Conservation (phyloP, 64 coral and sea anemone species). For the Actinia tenebrosa region DNA sequence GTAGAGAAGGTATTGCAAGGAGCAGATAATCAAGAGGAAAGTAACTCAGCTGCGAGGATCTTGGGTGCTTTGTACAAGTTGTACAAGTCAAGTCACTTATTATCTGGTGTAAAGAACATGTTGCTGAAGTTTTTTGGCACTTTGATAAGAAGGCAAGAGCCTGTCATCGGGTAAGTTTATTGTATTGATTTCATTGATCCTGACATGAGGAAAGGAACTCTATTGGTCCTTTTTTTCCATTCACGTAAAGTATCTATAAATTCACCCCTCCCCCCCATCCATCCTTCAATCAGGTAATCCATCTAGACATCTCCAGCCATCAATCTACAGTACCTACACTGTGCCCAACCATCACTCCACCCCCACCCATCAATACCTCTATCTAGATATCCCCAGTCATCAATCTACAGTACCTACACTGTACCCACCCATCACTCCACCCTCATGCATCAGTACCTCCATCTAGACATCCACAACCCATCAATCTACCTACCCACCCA, state of each 20-base stretch:
- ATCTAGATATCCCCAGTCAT: no score
- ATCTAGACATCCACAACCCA: background rate
- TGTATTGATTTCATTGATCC: background rate
- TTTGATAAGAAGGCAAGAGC: slow-evolving; percentile 13
- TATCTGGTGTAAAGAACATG: slow-evolving; percentile 51
- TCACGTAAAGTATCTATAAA: no score
- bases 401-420: no score
- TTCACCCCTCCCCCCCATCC: no score
- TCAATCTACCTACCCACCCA: background rate
- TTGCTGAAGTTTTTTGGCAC: slow-evolving; percentile 62
- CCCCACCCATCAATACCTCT: no score
- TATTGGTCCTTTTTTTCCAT: background rate
- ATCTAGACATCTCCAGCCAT: no score
- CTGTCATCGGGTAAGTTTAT: background rate
- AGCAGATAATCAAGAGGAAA: slow-evolving; percentile 8
- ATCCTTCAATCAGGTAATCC: no score
- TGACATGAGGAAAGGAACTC: background rate
- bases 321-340: no score
- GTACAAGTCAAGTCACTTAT: slow-evolving; percentile 62
- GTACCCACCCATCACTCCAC: no score
- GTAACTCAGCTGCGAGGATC: slow-evolving; percentile 23
- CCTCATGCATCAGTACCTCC: no score
- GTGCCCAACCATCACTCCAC: no score
- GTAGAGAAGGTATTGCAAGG: slow-evolving; percentile 36
- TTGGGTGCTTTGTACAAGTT: slow-evolving; percentile 46